These are phyloP conservation scores for Zaprionus vittiger DNA, from an alignment of 1,140 invertebrate genomes.

Conservation along the genomic window DNA sequence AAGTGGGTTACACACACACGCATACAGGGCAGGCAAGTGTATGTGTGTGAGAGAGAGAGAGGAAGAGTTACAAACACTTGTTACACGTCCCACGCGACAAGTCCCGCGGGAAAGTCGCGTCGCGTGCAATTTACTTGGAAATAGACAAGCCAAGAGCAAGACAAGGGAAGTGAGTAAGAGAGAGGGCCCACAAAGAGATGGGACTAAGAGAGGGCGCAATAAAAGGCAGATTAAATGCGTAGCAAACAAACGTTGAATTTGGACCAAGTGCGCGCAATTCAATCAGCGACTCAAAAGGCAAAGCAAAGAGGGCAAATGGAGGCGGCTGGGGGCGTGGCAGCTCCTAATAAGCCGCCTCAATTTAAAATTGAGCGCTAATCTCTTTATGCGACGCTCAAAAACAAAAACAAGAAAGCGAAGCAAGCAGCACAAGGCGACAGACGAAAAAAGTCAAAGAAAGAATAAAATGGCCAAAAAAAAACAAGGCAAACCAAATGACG, in stretches of 20 bases:
- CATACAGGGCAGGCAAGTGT: neutral
- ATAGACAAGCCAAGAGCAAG: neutral
- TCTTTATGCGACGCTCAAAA: constrained; percentile 44
- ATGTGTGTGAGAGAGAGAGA: constrained; percentile 1
- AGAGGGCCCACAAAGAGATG: neutral
- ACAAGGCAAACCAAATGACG: neutral
- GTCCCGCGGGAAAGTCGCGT: constrained; percentile 61
- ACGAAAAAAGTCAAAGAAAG: constrained; percentile 9
- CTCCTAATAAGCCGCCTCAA: constrained; percentile 54
- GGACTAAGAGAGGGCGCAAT: constrained; percentile 17
- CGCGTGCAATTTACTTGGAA: constrained; percentile 52
- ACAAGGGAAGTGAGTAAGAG: neutral
- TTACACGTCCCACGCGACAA: constrained; percentile 55
- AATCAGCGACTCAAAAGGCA: constrained; percentile 22
- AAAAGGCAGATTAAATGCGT: constrained; percentile 52
- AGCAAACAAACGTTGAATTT: constrained; percentile 43
- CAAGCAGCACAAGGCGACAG: neutral
- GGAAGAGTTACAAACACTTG: constrained; percentile 63
- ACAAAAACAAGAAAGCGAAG: constrained; percentile 7
- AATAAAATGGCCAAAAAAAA: constrained; percentile 2
- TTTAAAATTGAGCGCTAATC: constrained; percentile 57
- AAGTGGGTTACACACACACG: constrained; percentile 36
- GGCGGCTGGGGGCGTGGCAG: neutral
- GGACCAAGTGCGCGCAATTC: constrained; percentile 45
- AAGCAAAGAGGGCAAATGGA: neutral